Conservation (phyloP, 2,888 invertebrate genomes). For the Nebria brevicollis region DNA sequence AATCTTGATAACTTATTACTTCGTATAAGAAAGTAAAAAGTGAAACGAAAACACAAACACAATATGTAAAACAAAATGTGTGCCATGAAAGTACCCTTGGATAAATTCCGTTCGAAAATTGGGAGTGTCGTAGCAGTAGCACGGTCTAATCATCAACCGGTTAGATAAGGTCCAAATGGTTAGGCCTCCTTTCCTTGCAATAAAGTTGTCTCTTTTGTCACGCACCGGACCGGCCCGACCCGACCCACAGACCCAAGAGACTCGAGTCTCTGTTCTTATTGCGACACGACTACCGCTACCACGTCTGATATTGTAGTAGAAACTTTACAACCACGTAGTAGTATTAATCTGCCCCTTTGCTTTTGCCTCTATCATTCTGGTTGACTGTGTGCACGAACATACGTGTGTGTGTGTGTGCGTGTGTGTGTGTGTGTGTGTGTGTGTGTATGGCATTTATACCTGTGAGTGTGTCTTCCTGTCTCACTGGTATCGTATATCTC, state of each 20-base stretch:
- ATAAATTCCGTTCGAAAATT: neutral
- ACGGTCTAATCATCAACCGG: slow-evolving; percentile 38
- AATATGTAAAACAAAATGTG: neutral
- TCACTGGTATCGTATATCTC: slow-evolving; percentile 34
- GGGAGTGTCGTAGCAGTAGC: slow-evolving; percentile 17
- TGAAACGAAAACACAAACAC: no score
- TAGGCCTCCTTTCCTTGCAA: slow-evolving; percentile 25
- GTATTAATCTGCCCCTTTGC: slow-evolving; percentile 5
- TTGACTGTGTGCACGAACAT: neutral
- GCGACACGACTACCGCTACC: neutral
- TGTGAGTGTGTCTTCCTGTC: slow-evolving; percentile 12
- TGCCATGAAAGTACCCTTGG: neutral
- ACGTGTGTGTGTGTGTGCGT: neutral
- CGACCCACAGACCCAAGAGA: slow-evolving; percentile 23
- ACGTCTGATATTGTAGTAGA: slow-evolving; percentile 10
- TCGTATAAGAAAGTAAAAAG: no score
- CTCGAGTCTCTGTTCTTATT: slow-evolving; percentile 7
- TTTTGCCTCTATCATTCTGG: slow-evolving; percentile 2
- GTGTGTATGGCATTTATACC: neutral
- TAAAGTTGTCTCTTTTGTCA: slow-evolving; percentile 45
- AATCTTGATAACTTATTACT: no score
- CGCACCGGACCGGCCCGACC: slow-evolving; percentile 23
- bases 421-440: neutral
- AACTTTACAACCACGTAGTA: slow-evolving; percentile 8
- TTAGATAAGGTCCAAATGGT: slow-evolving; percentile 40